A percentile compares a stretch with the other conserved stretches of the same genome.
These are phyloP conservation scores for Drymonia ruficornis DNA, from an alignment of 2,888 invertebrate species.

Conservation along the genomic window DNA sequence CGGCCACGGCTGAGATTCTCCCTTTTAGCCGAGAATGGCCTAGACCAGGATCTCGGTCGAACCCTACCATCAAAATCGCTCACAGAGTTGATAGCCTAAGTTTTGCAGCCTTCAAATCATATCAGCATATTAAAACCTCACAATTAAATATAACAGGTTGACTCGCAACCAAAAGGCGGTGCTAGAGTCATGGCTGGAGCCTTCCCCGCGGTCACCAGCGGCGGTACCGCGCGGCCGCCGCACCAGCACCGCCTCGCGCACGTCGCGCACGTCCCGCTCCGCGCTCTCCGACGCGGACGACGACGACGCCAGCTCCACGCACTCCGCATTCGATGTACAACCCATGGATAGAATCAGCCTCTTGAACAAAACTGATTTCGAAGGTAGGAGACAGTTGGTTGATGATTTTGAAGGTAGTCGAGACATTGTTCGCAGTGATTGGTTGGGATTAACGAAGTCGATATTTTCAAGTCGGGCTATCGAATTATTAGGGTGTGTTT, in stretches of 20 bases:
- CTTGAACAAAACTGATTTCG: slow-evolving; percentile 74
- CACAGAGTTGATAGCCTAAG: too few species aligned
- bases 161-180: slow-evolving; percentile 77
- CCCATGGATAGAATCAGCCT: slow-evolving; percentile 75
- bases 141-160: too few species aligned
- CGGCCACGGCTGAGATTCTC: too few species aligned
- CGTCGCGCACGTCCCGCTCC: slow-evolving; percentile 21
- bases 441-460: too few species aligned
- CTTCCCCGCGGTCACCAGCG: slow-evolving; percentile 17
- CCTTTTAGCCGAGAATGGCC: too few species aligned
- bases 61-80: too few species aligned
- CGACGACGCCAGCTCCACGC: slow-evolving; percentile 40
- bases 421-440: neutral
- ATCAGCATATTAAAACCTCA: too few species aligned
- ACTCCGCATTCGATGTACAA: slow-evolving; percentile 56
- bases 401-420: neutral
- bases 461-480: too few species aligned
- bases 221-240: slow-evolving; percentile 26
- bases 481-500: too few species aligned
- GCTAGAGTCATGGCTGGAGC: slow-evolving; percentile 59
- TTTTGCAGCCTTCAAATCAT: too few species aligned
- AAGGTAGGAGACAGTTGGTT: slow-evolving; percentile 57
- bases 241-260: slow-evolving; percentile 26
- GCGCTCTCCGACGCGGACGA: slow-evolving; percentile 38
- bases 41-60: too few species aligned